Evolutionary conservation across 2,113 vertebrate species (phyloP), one percentile per base, ranked within the genome.

Genomic region (Recurvirostra avosetta): DNA sequence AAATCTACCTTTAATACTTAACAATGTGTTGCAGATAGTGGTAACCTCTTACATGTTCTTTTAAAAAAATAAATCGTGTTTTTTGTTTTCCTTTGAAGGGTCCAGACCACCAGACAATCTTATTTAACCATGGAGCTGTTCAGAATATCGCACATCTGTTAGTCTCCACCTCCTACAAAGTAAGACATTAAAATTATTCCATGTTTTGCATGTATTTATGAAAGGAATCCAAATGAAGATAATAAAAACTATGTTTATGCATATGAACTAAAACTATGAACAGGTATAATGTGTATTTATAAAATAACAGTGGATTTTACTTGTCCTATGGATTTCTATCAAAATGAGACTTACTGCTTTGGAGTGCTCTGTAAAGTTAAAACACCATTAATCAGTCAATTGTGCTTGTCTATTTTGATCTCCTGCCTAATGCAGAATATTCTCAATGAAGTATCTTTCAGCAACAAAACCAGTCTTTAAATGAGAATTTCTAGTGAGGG

Each of bases 111-210:
- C 99, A 99, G 98, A 99, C 99, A 81, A 98, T 99, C 98, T 98
- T 99, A 94, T 99, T 99, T 98, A 99, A 99, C 97, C 99, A 99
- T 10, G 99, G 99, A 90, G 99, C 99, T 97, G 99, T 99, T 96
- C 99, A 99, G 98, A 99, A 99, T 98, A 99, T 99, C 5, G 99
- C 99, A 87, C 99, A 99, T 91, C 98, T 99, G 30, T 98, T 99
- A 83, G 99, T 98, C 81, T 99, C 99, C 67, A 97, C 98, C 53
- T 99, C 99, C 85, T 99, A 99, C 97, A 99, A 99, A 99, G 99
- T 99, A 98, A 96, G 95, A 53, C 40, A 27, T 90, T 43, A 63
- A 91, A 86, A 70, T 45, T 59, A 17, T 34, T 87, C 12, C 1
- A 6, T 82, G 55, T 62, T 76, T 88, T 75, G 29, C 55, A 13